These are phyloP conservation scores for Musca vetustissima DNA, from an alignment of 1,140 invertebrate species.

Conservation along the genomic window DNA sequence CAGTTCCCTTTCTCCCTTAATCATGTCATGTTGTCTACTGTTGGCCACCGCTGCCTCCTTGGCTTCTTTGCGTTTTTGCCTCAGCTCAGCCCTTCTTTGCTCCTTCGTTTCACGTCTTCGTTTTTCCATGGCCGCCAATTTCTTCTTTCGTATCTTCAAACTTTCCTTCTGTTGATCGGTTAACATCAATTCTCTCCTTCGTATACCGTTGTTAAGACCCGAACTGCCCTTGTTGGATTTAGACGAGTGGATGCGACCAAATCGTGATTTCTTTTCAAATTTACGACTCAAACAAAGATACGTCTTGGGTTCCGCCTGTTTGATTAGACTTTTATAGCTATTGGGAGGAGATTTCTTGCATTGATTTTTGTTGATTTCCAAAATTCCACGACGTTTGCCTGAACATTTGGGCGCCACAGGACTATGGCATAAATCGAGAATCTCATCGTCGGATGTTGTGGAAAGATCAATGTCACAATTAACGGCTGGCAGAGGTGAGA, in stretches of 20 bases:
- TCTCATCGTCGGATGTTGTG: slow-evolving; percentile 28
- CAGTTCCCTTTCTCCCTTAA: not conserved
- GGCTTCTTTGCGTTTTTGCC: slow-evolving; percentile 23
- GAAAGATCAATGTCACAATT: slow-evolving; percentile 28
- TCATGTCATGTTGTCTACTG: too few relatives aligned
- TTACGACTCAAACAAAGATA: slow-evolving; percentile 46
- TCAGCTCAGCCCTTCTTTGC: slow-evolving; percentile 18
- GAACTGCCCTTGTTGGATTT: slow-evolving; percentile 13
- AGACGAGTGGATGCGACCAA: slow-evolving; percentile 21
- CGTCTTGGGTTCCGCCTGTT: slow-evolving; percentile 50
- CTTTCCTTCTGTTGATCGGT: slow-evolving; percentile 45
- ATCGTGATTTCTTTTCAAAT: slow-evolving; percentile 43
- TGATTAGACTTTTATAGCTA: slow-evolving; percentile 54
- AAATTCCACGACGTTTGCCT: slow-evolving; percentile 42
- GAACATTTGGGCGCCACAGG: slow-evolving; percentile 8
- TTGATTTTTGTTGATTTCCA: slow-evolving; percentile 34
- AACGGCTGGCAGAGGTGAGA: not conserved
- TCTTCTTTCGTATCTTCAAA: slow-evolving; percentile 33
- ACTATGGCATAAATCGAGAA: slow-evolving; percentile 29
- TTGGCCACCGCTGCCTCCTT: not conserved
- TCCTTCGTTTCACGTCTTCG: slow-evolving; percentile 18
- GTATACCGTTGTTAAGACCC: slow-evolving; percentile 15
- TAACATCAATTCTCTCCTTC: slow-evolving; percentile 41
- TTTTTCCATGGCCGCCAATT: slow-evolving; percentile 33
- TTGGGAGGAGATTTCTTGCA: slow-evolving; percentile 46